Conservation (phyloP, 2,113 vertebrate species). For the Anser cygnoides region DNA sequence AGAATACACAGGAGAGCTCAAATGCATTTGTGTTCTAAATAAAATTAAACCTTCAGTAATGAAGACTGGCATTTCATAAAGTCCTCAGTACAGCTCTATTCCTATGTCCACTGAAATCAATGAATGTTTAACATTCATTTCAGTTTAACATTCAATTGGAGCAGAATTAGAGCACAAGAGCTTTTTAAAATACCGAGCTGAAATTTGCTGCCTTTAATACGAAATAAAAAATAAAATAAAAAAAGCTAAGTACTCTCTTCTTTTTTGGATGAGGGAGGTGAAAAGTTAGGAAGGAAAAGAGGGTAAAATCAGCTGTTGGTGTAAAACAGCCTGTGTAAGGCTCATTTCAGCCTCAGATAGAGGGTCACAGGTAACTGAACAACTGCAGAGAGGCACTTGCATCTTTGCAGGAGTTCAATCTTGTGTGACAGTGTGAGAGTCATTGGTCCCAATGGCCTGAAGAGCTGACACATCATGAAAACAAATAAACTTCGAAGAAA, state of each 20-base stretch:
- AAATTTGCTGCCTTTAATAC: background rate
- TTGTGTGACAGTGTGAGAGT: background rate
- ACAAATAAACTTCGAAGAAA: background rate
- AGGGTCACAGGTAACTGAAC: background rate
- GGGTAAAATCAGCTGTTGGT: background rate
- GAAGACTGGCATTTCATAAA: background rate
- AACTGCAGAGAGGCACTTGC: background rate
- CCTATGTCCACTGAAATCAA: background rate
- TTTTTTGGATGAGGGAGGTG: background rate
- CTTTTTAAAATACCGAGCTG: background rate
- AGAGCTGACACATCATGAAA: background rate
- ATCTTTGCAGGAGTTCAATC: fast-evolving
- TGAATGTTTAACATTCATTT: background rate
- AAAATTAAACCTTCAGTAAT: background rate
- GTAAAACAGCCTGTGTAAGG: background rate
- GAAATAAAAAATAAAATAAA: background rate
- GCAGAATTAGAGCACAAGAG: background rate
- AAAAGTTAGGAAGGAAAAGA: background rate
- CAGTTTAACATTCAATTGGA: background rate
- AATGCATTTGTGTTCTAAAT: background rate
- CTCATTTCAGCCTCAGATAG: background rate
- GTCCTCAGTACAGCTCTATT: background rate
- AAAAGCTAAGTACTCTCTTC: background rate
- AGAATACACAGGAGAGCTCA: background rate
- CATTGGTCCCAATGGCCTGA: background rate